A percentile compares a stretch with the other conserved stretches of the same genome.
phyloP scores from a whole-genome alignment of 2,888 invertebrate genomes.

The Aspidiotus destructor region DNA sequence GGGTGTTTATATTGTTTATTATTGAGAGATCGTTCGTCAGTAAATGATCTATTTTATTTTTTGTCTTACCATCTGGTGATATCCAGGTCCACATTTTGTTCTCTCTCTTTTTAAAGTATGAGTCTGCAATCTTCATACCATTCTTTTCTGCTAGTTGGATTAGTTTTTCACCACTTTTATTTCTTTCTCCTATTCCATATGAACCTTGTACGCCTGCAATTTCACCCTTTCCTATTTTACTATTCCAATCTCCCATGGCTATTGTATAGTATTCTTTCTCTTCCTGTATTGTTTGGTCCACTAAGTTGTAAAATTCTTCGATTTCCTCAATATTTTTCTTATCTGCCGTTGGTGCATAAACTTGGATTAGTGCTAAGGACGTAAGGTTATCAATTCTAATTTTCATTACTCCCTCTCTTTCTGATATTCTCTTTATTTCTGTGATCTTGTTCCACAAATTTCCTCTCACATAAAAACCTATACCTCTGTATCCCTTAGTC shows the following conservation, averaged over 20 bases:
- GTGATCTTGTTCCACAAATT: not conserved
- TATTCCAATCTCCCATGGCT: not conserved
- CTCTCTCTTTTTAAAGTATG: not conserved
- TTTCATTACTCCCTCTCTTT: not conserved
- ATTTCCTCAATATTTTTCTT: not conserved
- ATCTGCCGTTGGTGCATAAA: not conserved
- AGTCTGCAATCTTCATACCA: not conserved
- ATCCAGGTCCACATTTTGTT: not conserved
- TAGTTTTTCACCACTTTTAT: not conserved
- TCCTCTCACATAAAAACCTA: not conserved
- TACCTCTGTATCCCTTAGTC: not conserved
- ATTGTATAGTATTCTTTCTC: not conserved
- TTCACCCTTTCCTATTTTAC: not conserved
- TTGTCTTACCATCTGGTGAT: not conserved
- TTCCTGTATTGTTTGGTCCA: not conserved
- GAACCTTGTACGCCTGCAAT: not conserved
- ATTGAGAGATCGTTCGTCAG: not conserved
- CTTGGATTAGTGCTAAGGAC: not conserved
- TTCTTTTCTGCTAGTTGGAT: not conserved
- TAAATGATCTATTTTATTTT: not conserved
- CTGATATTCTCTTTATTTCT: not conserved
- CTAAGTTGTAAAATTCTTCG: not conserved
- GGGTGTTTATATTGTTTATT: not conserved
- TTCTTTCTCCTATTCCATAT: not conserved
- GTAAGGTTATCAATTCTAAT: not conserved